Base-by-base conservation (phyloP, 1,140 invertebrate genomes). In the Drosophila parvula region DNA sequence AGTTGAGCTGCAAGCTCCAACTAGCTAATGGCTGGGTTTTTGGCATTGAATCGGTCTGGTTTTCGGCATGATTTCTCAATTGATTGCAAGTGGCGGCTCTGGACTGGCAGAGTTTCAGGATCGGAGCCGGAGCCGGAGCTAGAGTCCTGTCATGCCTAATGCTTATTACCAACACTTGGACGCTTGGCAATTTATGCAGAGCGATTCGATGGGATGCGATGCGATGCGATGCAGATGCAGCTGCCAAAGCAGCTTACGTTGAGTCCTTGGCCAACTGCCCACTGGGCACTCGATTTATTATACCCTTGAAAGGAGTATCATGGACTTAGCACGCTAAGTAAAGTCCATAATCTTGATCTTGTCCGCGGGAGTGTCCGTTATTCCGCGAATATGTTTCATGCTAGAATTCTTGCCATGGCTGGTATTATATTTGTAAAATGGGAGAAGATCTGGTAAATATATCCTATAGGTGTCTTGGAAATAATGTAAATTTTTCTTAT, bases 91-190 rank as follows among this genome's bases (percentile, higher is more conserved):
- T 78, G 74, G 44, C 63, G 32, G 43, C n/a, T 11, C 45, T 27
- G 34, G 43, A 57, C 34, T 57, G 18, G 32, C 16, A 22, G 12
- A 61, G 41, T 30, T 28, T 16, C 11, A 22, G 45, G n/a, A 43
- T 18, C 27, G n/a, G 16, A 40, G 12, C 43, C 30, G 22, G 36
- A 55, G 65, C 18, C 10, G 28, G 14, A 57, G 44, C 16, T n/a
- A 22, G 11, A n/a, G 62, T 41, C 12, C 47, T 64, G 61, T 56
- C 47, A 68, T 81, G 62, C 69, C 80, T 80, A 70, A 88, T 79
- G 76, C 83, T 86, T 88, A 86, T 82, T 86, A 79, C 76, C 68
- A 74, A 78, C 79, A 88, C 84, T 80, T 56, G 77, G 59, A 78
- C 68, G 73, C 79, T 88, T 80, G 63, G 67, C 58, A 81, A 79